Percentiles rank a stretch among this genome's conserved stretches.
These are phyloP conservation scores for Xestia sexstrigata DNA, from an alignment of 2,888 invertebrate species.

Conservation along the genomic window DNA sequence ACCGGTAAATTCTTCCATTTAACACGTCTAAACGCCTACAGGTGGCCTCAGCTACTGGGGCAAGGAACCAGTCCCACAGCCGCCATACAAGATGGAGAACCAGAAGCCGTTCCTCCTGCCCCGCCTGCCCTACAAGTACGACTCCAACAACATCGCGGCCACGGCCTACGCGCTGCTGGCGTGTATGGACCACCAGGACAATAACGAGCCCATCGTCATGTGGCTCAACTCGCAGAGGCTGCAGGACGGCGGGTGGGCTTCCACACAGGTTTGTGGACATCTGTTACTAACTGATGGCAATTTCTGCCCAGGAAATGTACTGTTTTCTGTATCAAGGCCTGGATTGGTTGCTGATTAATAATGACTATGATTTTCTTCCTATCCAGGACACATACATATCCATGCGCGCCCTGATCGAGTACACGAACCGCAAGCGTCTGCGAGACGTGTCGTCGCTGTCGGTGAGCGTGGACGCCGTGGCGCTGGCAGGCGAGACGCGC, in stretches of 20 bases:
- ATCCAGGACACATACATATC: conserved; percentile 95
- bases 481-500: conserved; percentile 92
- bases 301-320: not conserved
- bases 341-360: not conserved
- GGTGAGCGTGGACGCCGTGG: conserved; percentile 96
- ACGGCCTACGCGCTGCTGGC: conserved; percentile 98
- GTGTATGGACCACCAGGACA: conserved; percentile 96
- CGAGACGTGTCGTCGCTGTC: conserved; percentile 95
- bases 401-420: conserved; percentile 96
- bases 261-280: conserved; percentile 92
- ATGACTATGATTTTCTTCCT: accelerated
- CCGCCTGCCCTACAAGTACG: conserved; percentile 96
- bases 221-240: conserved; percentile 97
- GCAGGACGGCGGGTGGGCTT: conserved; percentile 97
- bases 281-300: not conserved
- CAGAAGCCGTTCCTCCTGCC: conserved; percentile 97
- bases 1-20: too few species aligned
- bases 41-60: conserved; percentile 97
- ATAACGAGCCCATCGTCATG: conserved; percentile 96
- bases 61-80: conserved; percentile 94
- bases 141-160: conserved; percentile 97
- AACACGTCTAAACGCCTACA: conserved; percentile 66
- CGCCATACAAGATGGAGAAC: conserved; percentile 96
- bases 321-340: not conserved
- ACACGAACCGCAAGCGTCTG: conserved; percentile 95